Percentiles rank a stretch among this genome's conserved stretches.
Conservation (phyloP, 2,888 invertebrate species). For the Dendrolimus houi region DNA sequence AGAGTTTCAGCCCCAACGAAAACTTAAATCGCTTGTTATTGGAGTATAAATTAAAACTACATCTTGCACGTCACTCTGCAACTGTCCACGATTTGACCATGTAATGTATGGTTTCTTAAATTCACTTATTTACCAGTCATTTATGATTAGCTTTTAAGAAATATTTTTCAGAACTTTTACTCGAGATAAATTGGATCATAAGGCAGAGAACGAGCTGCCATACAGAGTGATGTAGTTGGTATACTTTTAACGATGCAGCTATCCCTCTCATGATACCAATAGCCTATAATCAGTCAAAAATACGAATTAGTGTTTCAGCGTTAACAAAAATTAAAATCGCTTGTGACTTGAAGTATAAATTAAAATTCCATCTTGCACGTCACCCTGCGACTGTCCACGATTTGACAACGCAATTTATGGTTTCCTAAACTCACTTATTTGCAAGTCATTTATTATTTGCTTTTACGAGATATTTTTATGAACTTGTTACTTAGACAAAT, state of each 20-base stretch:
- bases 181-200: too few species aligned
- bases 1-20: too few species aligned
- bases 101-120: conserved; percentile 21
- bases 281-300: too few species aligned
- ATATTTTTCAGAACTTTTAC: too few species aligned
- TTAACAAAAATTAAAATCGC: not conserved
- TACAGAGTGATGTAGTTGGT: too few species aligned
- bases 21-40: conserved; percentile 3
- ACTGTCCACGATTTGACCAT: conserved; percentile 22
- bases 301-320: too few species aligned
- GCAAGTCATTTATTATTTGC: not conserved
- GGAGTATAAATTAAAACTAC: conserved; percentile 16
- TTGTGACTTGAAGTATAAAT: conserved; percentile 7
- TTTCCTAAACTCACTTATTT: conserved; percentile 8
- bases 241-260: too few species aligned
- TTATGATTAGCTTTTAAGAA: too few species aligned
- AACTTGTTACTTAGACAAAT: not conserved
- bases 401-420: conserved; percentile 26
- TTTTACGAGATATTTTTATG: not conserved
- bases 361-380: conserved; percentile 20
- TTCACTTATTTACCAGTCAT: not conserved
- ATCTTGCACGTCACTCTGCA: conserved; percentile 15
- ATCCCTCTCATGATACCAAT: too few species aligned
- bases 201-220: too few species aligned
- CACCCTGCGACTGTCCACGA: conserved; percentile 18